These are phyloP conservation scores for Caenorhabditis panamensis DNA, from an alignment of 2,888 invertebrate genomes.

Conservation along the genomic window DNA sequence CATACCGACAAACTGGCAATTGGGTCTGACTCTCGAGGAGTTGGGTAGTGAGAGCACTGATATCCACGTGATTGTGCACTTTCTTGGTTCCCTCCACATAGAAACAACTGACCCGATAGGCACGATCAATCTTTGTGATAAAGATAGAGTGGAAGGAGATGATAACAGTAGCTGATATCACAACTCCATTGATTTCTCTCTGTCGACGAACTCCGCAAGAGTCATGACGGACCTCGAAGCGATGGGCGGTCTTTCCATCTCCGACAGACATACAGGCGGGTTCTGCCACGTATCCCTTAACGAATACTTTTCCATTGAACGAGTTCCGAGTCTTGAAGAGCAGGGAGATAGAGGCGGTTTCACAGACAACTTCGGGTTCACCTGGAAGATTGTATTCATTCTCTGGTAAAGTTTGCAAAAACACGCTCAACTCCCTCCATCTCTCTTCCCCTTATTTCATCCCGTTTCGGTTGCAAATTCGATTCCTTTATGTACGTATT, in stretches of 20 bases:
- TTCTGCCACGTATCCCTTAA: conserved; percentile 75
- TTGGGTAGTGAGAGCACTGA: conserved; percentile 75
- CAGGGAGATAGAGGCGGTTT: conserved; percentile 74
- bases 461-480: conserved; percentile 10
- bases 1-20: conserved; percentile 78
- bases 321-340: conserved; percentile 75
- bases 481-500: conserved; percentile 24
- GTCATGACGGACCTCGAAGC: conserved; percentile 77
- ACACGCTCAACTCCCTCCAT: no score
- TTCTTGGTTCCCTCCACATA: conserved; percentile 78
- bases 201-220: conserved; percentile 78
- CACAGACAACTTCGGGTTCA: conserved; percentile 79
- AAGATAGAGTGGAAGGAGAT: conserved; percentile 80
- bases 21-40: conserved; percentile 71
- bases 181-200: conserved; percentile 77
- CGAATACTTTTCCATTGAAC: conserved; percentile 79
- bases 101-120: conserved; percentile 79
- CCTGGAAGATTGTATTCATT: conserved; percentile 59
- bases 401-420: neutral
- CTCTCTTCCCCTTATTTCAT: no score
- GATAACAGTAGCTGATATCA: conserved; percentile 77
- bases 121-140: conserved; percentile 80
- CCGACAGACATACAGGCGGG: conserved; percentile 66
- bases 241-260: conserved; percentile 63
- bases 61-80: conserved; percentile 76